Evolutionary conservation across 2,113 vertebrate species (phyloP).

Genomic region (Leptocoma aspasia): DNA sequence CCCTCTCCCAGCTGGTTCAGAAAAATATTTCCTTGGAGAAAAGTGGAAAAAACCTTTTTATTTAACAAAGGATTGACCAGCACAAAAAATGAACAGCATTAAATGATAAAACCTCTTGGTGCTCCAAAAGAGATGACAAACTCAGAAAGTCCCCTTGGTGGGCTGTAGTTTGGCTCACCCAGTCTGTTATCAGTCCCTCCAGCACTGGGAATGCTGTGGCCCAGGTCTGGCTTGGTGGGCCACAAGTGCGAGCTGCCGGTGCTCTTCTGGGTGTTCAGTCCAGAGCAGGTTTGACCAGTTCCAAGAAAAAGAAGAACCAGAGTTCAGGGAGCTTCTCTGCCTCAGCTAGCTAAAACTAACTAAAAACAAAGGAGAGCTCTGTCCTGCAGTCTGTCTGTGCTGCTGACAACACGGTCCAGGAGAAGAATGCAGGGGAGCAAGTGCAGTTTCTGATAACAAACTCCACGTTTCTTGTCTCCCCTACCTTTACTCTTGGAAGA

Average conservation of each 20-base stretch:
- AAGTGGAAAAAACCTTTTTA: not conserved
- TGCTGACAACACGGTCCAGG: not conserved
- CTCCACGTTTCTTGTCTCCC: not conserved
- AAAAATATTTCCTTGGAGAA: not conserved
- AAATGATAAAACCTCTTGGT: not conserved
- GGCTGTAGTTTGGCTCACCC: not conserved
- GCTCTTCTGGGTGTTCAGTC: not conserved
- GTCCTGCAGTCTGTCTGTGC: not conserved
- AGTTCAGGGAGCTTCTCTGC: not conserved
- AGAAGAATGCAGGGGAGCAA: not conserved
- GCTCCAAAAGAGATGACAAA: not conserved
- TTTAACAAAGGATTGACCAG: not conserved
- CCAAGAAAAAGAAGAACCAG: not conserved
- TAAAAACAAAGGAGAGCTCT: not conserved
- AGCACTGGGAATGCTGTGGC: not conserved
- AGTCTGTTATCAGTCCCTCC: not conserved
- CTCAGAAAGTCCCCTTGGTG: not conserved
- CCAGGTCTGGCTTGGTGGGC: accelerated
- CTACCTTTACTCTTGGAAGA: accelerated
- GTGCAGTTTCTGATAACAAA: not conserved
- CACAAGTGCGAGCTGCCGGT: not conserved
- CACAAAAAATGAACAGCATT: not conserved
- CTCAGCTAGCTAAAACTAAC: not conserved
- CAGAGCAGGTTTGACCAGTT: not conserved
- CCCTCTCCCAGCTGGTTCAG: not conserved